Conservation (phyloP, 2,113 vertebrate genomes). For the Fukomys damarensis region DNA sequence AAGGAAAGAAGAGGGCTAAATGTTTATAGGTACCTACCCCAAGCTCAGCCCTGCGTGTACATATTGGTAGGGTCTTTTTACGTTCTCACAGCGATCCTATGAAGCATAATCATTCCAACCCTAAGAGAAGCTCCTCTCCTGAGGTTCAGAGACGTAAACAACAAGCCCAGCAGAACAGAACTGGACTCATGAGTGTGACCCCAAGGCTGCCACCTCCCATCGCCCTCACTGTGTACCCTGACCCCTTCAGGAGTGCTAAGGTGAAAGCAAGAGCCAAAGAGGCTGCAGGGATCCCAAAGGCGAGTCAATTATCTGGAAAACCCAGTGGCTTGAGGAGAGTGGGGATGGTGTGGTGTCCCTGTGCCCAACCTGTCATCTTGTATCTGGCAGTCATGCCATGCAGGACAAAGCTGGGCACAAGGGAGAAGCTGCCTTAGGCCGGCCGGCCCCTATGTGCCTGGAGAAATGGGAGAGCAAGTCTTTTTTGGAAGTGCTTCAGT, state of each 20-base stretch:
- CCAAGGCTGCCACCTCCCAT: background rate
- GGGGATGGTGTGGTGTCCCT: background rate
- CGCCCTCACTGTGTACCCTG: no score
- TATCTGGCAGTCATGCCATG: background rate
- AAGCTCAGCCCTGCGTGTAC: no score
- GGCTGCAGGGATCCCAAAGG: background rate
- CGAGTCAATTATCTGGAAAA: background rate
- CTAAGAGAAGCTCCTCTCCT: background rate
- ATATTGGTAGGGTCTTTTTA: background rate
- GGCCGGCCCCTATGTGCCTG: rapidly evolving
- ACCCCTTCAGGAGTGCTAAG: background rate
- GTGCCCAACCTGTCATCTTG: background rate
- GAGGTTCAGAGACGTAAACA: background rate
- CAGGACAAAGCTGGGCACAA: rapidly evolving
- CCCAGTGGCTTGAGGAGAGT: background rate
- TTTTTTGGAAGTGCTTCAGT: background rate
- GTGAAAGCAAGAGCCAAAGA: background rate
- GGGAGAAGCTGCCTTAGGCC: rapidly evolving
- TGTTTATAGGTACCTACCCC: background rate
- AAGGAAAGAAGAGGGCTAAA: background rate
- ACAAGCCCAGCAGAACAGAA: background rate
- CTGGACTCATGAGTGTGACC: background rate
- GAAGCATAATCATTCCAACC: background rate
- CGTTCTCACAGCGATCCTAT: background rate
- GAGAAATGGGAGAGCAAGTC: background rate